Base-by-base conservation (phyloP, 2,113 vertebrate genomes). In the Pholis gunnellus region DNA sequence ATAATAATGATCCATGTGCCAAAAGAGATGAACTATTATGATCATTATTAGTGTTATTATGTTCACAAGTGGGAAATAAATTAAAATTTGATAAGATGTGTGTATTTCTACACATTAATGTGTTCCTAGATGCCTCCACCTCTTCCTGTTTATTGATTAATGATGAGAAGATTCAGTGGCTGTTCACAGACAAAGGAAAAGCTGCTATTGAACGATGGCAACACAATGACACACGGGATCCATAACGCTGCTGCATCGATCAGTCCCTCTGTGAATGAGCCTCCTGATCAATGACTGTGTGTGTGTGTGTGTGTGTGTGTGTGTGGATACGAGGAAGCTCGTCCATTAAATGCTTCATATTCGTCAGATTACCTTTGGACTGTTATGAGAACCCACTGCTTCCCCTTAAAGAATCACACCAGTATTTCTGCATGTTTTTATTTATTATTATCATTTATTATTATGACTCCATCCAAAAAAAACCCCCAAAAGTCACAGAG, bases 241-340 rank as follows among this genome's bases (percentile, higher is more conserved):
- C 13, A 81, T 75, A 82, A 15, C 4, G 5, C 44, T 36, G 15
- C 5, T 20, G 9, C 15, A 81, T 17, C 13, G 56, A 81, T 81
- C 29, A 6, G 48, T 0, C 18, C 18, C 34, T 9, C 1, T 34
- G 40, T 29, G 36, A 83, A 75, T 59, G 42, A 78, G 36, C 46
- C 46, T 48, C 5, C 20, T 18, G 46, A 50, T 18, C 42, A 15
- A 20, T 50, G 6, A 7, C 48, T 34, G 31, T 34, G 31, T 5
- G 31, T 34, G 34, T 34, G 34, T 34, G 34, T 34, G 34, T 34
- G 34, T 6, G 34, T 34, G 34, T 34, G 34, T 13, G 11, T 13
- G 42, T 13, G 46, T 20, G 46, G 5, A 1, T 48, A 20, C 46
- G 6, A 18, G 46, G 17, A 48, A 18, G 46, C 14, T 6, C 6